Conservation (phyloP, 2,797 vertebrate species). For the Erethizon dorsatum region DNA sequence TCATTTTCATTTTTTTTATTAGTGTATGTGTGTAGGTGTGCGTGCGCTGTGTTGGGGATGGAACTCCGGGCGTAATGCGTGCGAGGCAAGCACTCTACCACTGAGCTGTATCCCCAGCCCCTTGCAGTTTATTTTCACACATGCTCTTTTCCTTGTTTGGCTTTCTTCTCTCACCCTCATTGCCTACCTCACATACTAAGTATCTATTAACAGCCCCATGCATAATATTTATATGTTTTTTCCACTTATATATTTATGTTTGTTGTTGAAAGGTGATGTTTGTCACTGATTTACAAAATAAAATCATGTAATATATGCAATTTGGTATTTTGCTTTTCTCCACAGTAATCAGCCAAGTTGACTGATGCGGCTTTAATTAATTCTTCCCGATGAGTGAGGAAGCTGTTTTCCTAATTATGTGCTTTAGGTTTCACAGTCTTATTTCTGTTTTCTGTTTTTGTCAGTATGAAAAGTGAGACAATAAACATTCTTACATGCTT, state of each 20-base stretch:
- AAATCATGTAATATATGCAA: not conserved
- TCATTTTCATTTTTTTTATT: not conserved
- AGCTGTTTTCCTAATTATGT: not conserved
- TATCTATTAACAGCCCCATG: not conserved
- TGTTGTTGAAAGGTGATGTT: not conserved
- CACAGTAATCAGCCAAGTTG: not conserved
- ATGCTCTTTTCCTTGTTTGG: not conserved
- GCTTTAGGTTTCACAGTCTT: not conserved
- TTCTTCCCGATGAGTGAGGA: not conserved
- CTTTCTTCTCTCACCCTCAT: not conserved
- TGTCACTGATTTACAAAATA: slow-evolving; percentile 3
- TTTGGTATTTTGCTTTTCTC: not conserved
- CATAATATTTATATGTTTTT: not conserved
- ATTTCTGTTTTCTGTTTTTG: not conserved
- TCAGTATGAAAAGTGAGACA: slow-evolving; percentile 1
- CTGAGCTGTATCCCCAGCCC: not conserved
- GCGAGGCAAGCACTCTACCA: not conserved
- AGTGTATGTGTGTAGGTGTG: too few species aligned
- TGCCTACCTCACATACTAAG: not conserved
- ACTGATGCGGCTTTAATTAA: not conserved
- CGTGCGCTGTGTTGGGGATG: not conserved
- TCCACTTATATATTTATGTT: not conserved
- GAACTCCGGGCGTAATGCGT: not conserved
- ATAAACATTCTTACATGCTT: not conserved
- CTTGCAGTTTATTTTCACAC: not conserved